Conservation (phyloP, 2,888 invertebrate species). For the Drosophila infuscata region DNA sequence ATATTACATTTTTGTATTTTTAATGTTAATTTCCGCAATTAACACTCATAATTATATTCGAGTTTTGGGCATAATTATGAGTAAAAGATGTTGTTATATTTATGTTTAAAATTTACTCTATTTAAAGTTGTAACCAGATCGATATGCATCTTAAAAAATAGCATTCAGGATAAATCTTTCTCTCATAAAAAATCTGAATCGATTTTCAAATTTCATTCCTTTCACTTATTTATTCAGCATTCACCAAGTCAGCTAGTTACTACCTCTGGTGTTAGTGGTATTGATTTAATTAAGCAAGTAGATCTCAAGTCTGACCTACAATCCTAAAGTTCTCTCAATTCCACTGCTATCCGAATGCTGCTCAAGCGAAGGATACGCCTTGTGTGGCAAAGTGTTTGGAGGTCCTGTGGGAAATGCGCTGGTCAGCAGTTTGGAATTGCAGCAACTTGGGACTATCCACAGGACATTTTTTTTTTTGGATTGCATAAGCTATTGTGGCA, state of each 20-base stretch:
- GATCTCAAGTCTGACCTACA: slow-evolving; percentile 13
- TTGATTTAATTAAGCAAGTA: neutral
- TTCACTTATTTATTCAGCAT: neutral
- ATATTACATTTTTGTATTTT: neutral
- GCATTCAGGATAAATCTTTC: too few relatives aligned
- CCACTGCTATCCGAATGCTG: neutral
- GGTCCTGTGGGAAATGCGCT: slow-evolving; percentile 58
- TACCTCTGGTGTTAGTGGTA: neutral
- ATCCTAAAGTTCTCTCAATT: neutral
- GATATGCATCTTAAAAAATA: too few relatives aligned
- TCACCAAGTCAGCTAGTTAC: neutral
- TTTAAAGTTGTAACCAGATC: too few relatives aligned
- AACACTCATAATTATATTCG: neutral
- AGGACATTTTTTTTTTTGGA: slow-evolving; percentile 30
- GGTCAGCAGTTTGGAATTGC: slow-evolving; percentile 62
- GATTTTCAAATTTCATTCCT: neutral
- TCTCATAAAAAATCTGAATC: neutral
- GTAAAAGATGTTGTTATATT: neutral
- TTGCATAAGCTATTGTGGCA: slow-evolving; percentile 54
- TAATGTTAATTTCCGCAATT: neutral
- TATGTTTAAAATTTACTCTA: too few relatives aligned
- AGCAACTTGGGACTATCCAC: slow-evolving; percentile 14
- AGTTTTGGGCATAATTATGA: neutral
- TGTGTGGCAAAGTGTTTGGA: slow-evolving; percentile 56
- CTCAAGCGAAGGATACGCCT: neutral